Percentiles rank a stretch among this genome's conserved stretches.
phyloP scores from a whole-genome alignment of 1,140 invertebrate species.

The Drosophila triauraria region DNA sequence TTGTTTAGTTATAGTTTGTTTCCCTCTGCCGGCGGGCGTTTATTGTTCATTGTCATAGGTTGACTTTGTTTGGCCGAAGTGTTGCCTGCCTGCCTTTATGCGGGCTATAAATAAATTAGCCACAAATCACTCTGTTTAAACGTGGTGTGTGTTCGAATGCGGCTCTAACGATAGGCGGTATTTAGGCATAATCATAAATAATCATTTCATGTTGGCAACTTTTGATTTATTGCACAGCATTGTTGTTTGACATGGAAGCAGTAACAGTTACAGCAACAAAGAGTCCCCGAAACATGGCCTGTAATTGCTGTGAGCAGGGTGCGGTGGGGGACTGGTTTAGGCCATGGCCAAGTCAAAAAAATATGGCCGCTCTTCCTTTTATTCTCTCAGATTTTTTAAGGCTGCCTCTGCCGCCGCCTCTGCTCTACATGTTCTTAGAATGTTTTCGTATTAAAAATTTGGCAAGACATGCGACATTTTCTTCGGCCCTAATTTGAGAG shows the following conservation, averaged over 20 bases:
- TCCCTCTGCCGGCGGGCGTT: slow-evolving; percentile 20
- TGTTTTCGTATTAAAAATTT: slow-evolving; percentile 41
- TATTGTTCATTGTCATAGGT: slow-evolving; percentile 44
- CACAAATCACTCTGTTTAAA: slow-evolving; percentile 39
- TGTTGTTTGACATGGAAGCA: slow-evolving; percentile 64
- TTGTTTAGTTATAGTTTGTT: slow-evolving; percentile 45
- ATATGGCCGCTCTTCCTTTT: slow-evolving; percentile 20
- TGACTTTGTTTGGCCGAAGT: slow-evolving; percentile 27
- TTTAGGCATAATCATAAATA: slow-evolving; percentile 43
- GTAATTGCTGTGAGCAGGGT: slow-evolving; percentile 47
- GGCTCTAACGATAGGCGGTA: slow-evolving; percentile 35
- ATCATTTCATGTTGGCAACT: slow-evolving; percentile 54
- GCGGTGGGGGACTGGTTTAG: slow-evolving; percentile 7
- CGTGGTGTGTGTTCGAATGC: slow-evolving; percentile 13
- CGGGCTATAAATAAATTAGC: slow-evolving; percentile 30
- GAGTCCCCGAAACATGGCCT: slow-evolving; percentile 43
- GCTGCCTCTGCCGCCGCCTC: not conserved
- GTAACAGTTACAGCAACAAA: slow-evolving; percentile 24
- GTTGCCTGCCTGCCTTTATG: slow-evolving; percentile 30
- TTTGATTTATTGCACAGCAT: slow-evolving; percentile 74
- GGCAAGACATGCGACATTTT: slow-evolving; percentile 69
- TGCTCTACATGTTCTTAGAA: slow-evolving; percentile 35
- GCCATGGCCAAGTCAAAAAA: slow-evolving; percentile 34
- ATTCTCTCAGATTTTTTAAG: slow-evolving; percentile 28
- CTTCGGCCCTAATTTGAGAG: slow-evolving; percentile 66